Conservation (phyloP, 2,113 vertebrate genomes). For the Nannospalax galili region DNA sequence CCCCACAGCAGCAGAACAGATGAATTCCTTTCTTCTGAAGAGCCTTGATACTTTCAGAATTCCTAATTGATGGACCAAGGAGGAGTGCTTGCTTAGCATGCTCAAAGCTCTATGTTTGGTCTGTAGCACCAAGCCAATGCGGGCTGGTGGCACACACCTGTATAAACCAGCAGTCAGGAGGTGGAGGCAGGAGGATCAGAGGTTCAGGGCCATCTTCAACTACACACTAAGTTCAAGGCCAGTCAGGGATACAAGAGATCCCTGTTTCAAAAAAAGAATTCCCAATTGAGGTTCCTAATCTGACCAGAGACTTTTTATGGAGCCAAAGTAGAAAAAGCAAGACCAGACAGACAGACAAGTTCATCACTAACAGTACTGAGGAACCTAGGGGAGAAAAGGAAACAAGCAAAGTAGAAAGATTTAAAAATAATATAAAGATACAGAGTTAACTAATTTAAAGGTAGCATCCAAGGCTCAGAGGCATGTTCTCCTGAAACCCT, state of each 20-base stretch:
- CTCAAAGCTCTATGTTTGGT: background rate
- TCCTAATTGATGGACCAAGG: background rate
- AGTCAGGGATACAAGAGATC: no score
- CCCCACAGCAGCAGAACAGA: background rate
- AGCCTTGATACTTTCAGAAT: background rate
- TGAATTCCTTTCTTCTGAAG: background rate
- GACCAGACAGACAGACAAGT: background rate
- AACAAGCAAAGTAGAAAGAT: background rate
- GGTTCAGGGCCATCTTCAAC: no score
- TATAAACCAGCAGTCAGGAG: background rate
- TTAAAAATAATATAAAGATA: slow-evolving; percentile 18
- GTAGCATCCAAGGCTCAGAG: background rate
- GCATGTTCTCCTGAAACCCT: background rate
- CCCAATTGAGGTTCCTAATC: background rate
- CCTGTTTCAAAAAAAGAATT: background rate
- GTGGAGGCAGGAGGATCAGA: background rate
- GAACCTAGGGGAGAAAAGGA: background rate
- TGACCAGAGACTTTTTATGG: background rate
- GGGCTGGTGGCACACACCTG: no score
- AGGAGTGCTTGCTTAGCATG: background rate
- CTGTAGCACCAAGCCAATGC: background rate
- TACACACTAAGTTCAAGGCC: background rate
- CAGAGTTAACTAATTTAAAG: background rate
- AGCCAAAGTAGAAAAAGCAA: background rate
- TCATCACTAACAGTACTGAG: background rate